Evolutionary conservation across 2,888 invertebrate genomes (phyloP).

Genomic region (Tetropium fuscum): DNA sequence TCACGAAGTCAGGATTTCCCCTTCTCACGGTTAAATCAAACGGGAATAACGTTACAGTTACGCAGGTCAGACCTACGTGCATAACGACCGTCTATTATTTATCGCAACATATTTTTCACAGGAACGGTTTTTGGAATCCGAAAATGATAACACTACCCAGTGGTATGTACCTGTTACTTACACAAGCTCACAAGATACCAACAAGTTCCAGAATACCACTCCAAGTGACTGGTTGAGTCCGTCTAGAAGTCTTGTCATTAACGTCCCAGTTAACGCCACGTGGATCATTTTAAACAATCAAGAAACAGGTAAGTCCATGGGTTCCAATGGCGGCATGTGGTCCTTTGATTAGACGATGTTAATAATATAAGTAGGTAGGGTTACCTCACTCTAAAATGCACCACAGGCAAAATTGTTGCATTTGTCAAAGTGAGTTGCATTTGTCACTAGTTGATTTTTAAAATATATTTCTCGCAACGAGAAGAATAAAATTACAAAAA

Average conservation of each 20-base stretch:
- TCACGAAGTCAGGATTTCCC: constrained; percentile 33
- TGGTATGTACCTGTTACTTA: constrained; percentile 70
- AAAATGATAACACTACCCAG: constrained; percentile 64
- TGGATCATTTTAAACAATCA: constrained; percentile 37
- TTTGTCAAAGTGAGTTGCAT: too few relatives aligned
- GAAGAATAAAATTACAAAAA: too few relatives aligned
- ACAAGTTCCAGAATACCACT: constrained; percentile 60
- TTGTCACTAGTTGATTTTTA: too few relatives aligned
- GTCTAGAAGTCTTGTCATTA: constrained; percentile 32
- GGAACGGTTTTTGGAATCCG: constrained; percentile 37
- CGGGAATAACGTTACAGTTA: constrained; percentile 27
- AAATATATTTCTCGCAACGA: too few relatives aligned
- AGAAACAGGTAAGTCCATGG: constrained; percentile 29
- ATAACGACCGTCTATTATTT: neutral
- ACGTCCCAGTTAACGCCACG: constrained; percentile 10
- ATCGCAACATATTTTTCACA: neutral
- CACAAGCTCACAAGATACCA: constrained; percentile 60
- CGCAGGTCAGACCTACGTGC: constrained; percentile 16
- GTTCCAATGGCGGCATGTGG: neutral
- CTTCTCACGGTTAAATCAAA: constrained; percentile 28
- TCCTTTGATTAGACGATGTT: neutral
- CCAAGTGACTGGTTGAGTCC: constrained; percentile 57
- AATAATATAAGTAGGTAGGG: neutral
- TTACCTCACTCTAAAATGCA: too few relatives aligned
- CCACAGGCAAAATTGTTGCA: too few relatives aligned